Percentiles rank a stretch among this genome's conserved stretches.
Conservation (phyloP, 1,140 invertebrate genomes). For the Akabosia matsudoensis region DNA sequence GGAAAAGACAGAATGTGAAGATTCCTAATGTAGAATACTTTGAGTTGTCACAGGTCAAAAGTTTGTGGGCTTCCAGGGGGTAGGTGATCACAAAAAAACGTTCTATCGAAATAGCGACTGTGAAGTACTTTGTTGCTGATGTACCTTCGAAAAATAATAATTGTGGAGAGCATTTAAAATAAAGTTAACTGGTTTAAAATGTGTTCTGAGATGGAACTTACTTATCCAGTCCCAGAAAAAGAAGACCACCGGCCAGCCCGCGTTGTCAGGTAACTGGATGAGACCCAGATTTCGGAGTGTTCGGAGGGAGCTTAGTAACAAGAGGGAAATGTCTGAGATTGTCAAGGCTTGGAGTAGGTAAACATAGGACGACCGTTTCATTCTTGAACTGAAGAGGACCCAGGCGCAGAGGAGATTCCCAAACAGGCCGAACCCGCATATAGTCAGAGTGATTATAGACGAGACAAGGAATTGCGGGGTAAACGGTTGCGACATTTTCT, state of each 20-base stretch:
- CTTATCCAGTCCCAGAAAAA: constrained; percentile 12
- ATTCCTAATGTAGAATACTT: not conserved
- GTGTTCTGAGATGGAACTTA: not conserved
- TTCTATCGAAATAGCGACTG: not conserved
- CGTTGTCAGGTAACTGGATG: not conserved
- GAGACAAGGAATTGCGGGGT: not conserved
- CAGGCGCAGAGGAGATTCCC: not conserved
- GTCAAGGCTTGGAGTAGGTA: not conserved
- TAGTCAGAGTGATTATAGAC: not conserved
- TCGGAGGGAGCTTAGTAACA: not conserved
- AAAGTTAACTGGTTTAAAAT: not conserved
- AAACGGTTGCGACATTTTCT: not conserved
- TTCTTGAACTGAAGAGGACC: not conserved
- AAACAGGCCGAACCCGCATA: not conserved
- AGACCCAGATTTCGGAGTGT: not conserved
- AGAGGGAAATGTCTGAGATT: not conserved
- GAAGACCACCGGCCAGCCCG: not conserved
- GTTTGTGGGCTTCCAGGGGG: not conserved
- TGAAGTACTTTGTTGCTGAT: not conserved
- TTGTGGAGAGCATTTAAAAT: not conserved
- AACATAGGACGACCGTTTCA: not conserved
- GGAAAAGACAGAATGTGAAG: not conserved
- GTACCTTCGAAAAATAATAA: not conserved
- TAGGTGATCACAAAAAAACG: not conserved
- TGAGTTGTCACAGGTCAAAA: not conserved